Percentiles rank a stretch among this genome's conserved stretches.
These are phyloP conservation scores for Ibycter americanus DNA, from an alignment of 2,797 vertebrate species.

Conservation along the genomic window DNA sequence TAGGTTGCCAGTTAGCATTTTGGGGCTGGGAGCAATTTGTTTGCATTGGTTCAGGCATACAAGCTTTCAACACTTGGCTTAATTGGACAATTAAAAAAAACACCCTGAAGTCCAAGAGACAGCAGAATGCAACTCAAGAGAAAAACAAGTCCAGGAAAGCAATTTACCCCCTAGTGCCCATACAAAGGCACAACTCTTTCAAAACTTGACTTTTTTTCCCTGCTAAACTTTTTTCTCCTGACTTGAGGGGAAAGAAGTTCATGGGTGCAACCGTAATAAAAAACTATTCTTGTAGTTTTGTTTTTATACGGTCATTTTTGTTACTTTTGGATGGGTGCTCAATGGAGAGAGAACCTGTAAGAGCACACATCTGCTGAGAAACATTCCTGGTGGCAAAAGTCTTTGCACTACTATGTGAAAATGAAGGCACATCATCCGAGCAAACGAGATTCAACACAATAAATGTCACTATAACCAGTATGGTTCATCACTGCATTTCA, in stretches of 20 bases:
- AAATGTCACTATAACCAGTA: not conserved
- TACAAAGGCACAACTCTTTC: not conserved
- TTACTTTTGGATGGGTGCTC: not conserved
- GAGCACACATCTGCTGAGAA: not conserved
- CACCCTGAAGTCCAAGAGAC: not conserved
- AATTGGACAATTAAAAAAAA: not conserved
- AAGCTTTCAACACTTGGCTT: not conserved
- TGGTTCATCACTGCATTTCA: not conserved
- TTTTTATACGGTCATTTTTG: not conserved
- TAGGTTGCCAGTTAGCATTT: not conserved
- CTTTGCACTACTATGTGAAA: not conserved
- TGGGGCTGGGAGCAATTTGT: not conserved
- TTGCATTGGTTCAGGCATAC: not conserved
- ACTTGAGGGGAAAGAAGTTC: not conserved
- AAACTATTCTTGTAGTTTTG: not conserved
- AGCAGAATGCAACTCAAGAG: not conserved
- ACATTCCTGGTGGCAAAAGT: not conserved
- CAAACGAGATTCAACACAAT: not conserved
- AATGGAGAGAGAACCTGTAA: not conserved
- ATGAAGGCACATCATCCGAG: not conserved
- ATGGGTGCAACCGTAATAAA: not conserved
- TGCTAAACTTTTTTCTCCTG: not conserved
- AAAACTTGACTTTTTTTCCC: not conserved
- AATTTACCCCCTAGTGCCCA: not conserved
- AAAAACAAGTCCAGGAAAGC: not conserved